These are phyloP conservation scores for Anadara kagoshimensis DNA, from an alignment of 1,140 invertebrate species.

Conservation along the genomic window DNA sequence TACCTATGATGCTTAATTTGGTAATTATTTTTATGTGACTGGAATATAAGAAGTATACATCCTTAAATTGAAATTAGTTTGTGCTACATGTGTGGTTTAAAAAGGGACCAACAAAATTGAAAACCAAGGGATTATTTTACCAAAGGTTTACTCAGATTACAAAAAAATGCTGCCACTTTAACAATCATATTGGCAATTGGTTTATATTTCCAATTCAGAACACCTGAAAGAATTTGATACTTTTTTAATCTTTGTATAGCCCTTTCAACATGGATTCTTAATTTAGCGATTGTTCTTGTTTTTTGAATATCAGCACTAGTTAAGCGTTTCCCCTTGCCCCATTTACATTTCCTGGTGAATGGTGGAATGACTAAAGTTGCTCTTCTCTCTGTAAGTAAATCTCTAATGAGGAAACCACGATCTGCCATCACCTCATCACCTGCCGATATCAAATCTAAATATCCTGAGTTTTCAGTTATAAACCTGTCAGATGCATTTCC, in stretches of 20 bases:
- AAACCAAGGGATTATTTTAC: constrained; percentile 1
- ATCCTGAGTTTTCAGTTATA: too few relatives aligned
- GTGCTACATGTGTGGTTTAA: not conserved
- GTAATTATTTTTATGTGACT: not conserved
- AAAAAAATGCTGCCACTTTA: constrained; percentile 15
- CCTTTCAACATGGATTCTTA: constrained; percentile 66
- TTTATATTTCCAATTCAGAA: constrained; percentile 9
- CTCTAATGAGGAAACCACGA: constrained; percentile 38
- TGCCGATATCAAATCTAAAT: too few relatives aligned
- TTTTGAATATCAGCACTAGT: constrained; percentile 38
- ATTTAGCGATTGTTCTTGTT: constrained; percentile 53
- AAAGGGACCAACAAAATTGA: not conserved
- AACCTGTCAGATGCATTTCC: constrained; percentile 40
- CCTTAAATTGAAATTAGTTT: not conserved
- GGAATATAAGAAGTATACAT: not conserved
- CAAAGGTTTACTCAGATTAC: constrained; percentile 9
- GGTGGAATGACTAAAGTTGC: constrained; percentile 25
- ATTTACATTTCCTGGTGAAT: constrained; percentile 19
- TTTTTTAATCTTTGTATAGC: constrained; percentile 46
- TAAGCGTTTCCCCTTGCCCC: constrained; percentile 37
- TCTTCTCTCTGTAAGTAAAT: constrained; percentile 5
- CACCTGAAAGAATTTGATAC: constrained; percentile 23
- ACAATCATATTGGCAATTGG: constrained; percentile 12
- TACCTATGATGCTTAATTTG: constrained; percentile 7
- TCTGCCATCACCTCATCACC: constrained; percentile 40